Evolutionary conservation across 2,888 invertebrate species (phyloP), one percentile per base, ranked within the genome.

Genomic region (Leptinotarsa peninsularis): DNA sequence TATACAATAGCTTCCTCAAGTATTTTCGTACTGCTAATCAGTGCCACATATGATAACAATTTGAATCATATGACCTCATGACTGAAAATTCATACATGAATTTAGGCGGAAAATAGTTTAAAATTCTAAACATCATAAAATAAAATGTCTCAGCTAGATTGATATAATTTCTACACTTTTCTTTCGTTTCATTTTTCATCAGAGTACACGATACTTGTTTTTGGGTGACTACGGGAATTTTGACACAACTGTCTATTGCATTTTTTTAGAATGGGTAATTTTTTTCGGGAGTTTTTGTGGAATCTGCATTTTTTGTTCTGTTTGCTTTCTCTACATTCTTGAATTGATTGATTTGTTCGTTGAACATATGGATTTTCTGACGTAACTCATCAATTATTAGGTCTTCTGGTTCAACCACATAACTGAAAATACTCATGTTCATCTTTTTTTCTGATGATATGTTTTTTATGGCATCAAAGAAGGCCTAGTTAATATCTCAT

Each of bases 311-410:
- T 17, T 17, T 54, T 54, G 18, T 4, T 7, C 4, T n/a, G 54
- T 54, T 63, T 17, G 23, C 14, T 63, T 21, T 63, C 27, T 23
- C 27, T 63, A 23, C 63, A 4, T 63, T 33, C 27, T 23, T 33
- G 23, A 63, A 10, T 63, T 17, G 27, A 23, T 63, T 15, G 21
- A 63, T 63, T 63, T 23, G 27, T 14, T 63, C 63, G 33, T 63
- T 63, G 0, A 63, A 63, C 15, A 63, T 23, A 23, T 33, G 27
- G 15, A 21, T 63, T 63, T 63, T 63, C 10, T 21, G 15, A n/a
- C 63, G 63, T 27, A 63, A 63, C 27, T 63, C 63, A 10, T 63
- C 63, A 63, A 63, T 63, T 14, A 63, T 14, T 4, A 63, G 23
- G 63, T 23, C 63, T 17, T 63, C 18, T n/a, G 18, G 54, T n/a